phyloP scores from a whole-genome alignment of 2,797 vertebrate genomes.

The Cossypha caffra region DNA sequence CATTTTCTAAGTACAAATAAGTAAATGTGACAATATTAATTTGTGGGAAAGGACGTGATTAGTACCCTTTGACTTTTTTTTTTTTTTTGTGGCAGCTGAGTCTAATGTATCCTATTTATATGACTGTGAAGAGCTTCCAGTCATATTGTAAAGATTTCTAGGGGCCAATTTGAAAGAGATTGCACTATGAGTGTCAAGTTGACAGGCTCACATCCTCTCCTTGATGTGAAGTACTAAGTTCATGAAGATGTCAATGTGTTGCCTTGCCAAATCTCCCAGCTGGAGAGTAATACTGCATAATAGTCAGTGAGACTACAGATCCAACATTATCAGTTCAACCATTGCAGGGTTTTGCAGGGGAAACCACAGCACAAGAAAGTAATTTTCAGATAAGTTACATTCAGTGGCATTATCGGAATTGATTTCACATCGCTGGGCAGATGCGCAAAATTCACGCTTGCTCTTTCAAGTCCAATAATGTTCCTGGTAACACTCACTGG shows the following conservation, averaged over 20 bases:
- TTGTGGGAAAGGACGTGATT: neutral
- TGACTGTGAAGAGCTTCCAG: conserved; percentile 34
- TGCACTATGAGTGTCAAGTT: neutral
- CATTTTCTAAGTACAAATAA: neutral
- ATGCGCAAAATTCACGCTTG: neutral
- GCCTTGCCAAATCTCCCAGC: conserved; percentile 46
- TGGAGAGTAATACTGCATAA: conserved; percentile 19
- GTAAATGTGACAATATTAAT: conserved; percentile 31
- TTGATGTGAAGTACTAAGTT: conserved; percentile 58
- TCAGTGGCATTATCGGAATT: neutral
- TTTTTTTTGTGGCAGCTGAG: neutral
- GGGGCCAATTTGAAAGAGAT: conserved; percentile 37
- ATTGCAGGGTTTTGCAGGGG: neutral
- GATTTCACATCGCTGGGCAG: neutral
- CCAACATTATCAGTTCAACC: neutral
- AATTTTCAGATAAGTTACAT: neutral
- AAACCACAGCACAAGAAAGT: neutral
- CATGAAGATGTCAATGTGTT: conserved; percentile 47
- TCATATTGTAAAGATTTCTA: conserved; percentile 37
- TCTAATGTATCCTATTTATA: conserved; percentile 1
- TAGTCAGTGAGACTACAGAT: neutral
- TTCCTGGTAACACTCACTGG: neutral
- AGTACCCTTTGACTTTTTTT: neutral
- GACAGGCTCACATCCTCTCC: conserved; percentile 47
- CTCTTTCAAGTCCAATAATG: neutral